Conservation (phyloP, 2,797 vertebrate genomes). For the Myoxocephalus aenaeus region DNA sequence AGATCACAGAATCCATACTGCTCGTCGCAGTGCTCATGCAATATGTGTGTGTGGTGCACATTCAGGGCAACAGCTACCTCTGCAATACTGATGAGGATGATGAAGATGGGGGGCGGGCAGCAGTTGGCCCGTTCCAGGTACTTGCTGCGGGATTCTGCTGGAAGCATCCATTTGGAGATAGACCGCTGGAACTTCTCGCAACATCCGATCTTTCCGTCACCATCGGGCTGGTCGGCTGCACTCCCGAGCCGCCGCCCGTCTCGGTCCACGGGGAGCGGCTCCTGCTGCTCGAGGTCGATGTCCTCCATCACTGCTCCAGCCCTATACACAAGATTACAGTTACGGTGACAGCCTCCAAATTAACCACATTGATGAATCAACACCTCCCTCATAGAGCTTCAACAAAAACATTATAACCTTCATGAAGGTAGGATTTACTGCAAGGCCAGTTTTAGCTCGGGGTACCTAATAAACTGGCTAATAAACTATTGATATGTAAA, state of each 20-base stretch:
- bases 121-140: constrained; percentile 91
- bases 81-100: constrained; percentile 88
- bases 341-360: neutral
- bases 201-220: constrained; percentile 48
- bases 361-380: neutral
- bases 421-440: neutral
- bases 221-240: constrained; percentile 1
- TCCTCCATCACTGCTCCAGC: constrained; percentile 62
- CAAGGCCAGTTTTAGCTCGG: neutral
- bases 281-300: constrained; percentile 72
- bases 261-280: constrained; percentile 57
- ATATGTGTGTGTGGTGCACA: neutral
- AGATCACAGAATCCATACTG: constrained; percentile 45
- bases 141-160: constrained; percentile 70
- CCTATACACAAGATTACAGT: constrained; percentile 9
- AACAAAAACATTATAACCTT: neutral
- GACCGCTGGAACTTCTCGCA: constrained; percentile 81
- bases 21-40: neutral
- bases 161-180: constrained; percentile 91
- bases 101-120: constrained; percentile 91
- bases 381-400: neutral
- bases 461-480: neutral
- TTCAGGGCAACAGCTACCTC: constrained; percentile 80
- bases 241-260: constrained; percentile 18
- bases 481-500: neutral